Evolutionary conservation across 2,888 invertebrate genomes (phyloP).

Genomic region (Heliconius erato): DNA sequence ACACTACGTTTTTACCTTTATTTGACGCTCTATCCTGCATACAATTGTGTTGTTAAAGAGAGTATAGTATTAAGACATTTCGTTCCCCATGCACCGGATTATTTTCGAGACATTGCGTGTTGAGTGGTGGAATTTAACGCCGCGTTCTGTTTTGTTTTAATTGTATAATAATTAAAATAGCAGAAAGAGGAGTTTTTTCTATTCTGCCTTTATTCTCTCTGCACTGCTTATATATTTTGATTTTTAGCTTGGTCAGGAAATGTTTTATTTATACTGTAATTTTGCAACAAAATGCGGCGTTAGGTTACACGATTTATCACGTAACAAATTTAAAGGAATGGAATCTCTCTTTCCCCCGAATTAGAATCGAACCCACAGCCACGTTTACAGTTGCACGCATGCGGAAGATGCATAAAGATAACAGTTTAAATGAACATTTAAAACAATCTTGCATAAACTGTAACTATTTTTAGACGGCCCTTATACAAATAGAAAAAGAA

Average conservation of each 20-base stretch:
- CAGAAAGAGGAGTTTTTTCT: no score
- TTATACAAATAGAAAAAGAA: conserved; percentile 29
- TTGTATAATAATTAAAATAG: no score
- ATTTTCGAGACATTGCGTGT: not conserved
- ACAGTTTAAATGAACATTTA: not conserved
- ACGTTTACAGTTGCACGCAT: not conserved
- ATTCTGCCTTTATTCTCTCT: no score
- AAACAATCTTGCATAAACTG: not conserved
- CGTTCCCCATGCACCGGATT: not conserved
- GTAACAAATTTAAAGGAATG: no score
- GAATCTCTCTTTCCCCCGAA: no score
- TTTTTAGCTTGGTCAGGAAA: no score
- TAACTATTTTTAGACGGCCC: conserved; percentile 20
- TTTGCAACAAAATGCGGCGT: no score
- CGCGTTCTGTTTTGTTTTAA: no score
- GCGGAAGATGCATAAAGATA: not conserved
- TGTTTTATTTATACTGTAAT: no score
- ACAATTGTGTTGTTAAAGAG: not conserved
- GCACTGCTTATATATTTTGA: no score
- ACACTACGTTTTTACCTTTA: not conserved
- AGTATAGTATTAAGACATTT: not conserved
- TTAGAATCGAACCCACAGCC: no score
- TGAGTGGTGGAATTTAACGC: not conserved
- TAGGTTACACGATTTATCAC: no score
- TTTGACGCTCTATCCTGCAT: not conserved